A percentile compares a stretch with the other conserved stretches of the same genome.
Evolutionary conservation across 2,113 vertebrate species (phyloP).

Genomic region (Arenaria interpres): DNA sequence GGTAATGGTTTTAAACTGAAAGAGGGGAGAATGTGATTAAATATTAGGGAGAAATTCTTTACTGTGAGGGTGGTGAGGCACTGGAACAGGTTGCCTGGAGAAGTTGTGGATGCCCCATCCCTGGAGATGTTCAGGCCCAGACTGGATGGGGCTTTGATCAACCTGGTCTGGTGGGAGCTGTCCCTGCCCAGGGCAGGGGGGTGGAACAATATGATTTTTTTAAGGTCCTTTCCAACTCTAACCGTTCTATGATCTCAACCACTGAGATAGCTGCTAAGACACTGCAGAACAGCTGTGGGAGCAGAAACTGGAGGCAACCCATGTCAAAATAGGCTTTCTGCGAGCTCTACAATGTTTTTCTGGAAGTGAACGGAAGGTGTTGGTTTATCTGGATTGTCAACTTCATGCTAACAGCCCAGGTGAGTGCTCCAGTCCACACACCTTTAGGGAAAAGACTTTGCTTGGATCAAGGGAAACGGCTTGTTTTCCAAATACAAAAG

Average conservation of each 20-base stretch:
- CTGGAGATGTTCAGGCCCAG: neutral
- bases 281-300: neutral
- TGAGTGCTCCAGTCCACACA: neutral
- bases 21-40: neutral
- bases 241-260: neutral
- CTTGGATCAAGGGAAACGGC: neutral
- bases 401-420: neutral
- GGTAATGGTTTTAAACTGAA: neutral
- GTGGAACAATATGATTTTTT: neutral
- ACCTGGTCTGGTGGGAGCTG: neutral
- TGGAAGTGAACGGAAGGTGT: neutral
- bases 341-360: fast-evolving
- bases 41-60: neutral
- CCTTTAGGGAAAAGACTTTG: neutral
- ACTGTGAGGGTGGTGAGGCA: neutral
- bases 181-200: neutral
- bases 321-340: neutral
- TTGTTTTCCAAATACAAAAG: neutral
- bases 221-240: neutral
- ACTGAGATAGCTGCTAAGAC: neutral
- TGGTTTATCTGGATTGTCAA: fast-evolving
- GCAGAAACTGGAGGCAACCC: neutral
- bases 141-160: neutral
- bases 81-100: neutral
- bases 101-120: neutral